These are phyloP conservation scores for Mionectes macconnelli DNA, from an alignment of 2,113 vertebrate genomes.

Conservation along the genomic window DNA sequence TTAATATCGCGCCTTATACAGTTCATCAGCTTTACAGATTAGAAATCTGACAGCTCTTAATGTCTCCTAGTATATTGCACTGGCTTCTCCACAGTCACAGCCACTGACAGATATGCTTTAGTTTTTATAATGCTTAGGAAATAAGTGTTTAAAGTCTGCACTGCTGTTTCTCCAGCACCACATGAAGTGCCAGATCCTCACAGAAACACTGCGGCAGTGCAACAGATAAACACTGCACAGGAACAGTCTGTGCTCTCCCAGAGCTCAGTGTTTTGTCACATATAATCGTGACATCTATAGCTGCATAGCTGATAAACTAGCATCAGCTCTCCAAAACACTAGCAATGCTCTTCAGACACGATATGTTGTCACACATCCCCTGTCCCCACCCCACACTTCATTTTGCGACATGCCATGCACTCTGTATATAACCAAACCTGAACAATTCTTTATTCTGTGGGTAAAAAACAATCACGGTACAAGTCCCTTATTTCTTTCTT, in stretches of 20 bases:
- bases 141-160: not conserved
- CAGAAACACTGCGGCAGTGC: not conserved
- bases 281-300: not conserved
- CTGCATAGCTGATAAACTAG: not conserved
- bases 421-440: not conserved
- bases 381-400: accelerated
- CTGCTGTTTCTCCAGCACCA: not conserved
- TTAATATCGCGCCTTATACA: not conserved
- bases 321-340: not conserved
- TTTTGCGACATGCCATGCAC: not conserved
- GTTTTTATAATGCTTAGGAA: conserved; percentile 18
- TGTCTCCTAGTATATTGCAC: conserved; percentile 16
- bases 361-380: not conserved
- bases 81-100: not conserved
- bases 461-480: accelerated
- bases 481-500: not conserved
- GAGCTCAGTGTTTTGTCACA: not conserved
- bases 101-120: not conserved
- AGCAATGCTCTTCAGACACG: not conserved
- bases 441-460: not conserved
- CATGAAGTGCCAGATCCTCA: not conserved
- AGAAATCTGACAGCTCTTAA: conserved; percentile 40
- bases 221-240: not conserved
- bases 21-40: conserved; percentile 54
- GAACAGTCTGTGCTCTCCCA: not conserved